Percentiles rank a stretch among this genome's conserved stretches.
phyloP scores from a whole-genome alignment of 2,888 invertebrate species.

The Alcis repandata region DNA sequence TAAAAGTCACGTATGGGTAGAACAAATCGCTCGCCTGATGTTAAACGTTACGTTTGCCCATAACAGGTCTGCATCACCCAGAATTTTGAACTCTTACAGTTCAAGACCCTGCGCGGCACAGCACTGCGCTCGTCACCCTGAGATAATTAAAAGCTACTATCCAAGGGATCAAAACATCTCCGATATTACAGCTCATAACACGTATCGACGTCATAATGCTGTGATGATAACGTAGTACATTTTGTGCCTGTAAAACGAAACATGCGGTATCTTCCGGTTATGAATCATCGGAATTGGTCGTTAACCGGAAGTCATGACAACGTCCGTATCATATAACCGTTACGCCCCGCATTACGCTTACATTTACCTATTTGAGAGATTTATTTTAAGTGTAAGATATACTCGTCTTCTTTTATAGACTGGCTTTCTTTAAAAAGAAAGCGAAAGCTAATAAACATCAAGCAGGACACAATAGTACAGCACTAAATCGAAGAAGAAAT shows the following conservation, averaged over 20 bases:
- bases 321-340: slow-evolving; percentile 1
- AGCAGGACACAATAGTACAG: too few species aligned
- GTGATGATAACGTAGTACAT: not conserved
- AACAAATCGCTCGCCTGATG: too few species aligned
- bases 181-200: not conserved
- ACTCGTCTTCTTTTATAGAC: not conserved
- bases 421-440: not conserved
- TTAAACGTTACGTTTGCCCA: too few species aligned
- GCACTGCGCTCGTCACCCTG: too few species aligned
- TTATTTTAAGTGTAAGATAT: not conserved
- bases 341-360: slow-evolving; percentile 1
- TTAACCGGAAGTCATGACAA: slow-evolving; percentile 22
- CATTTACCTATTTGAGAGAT: not conserved
- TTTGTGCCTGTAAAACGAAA: slow-evolving; percentile 14
- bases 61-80: too few species aligned
- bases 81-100: too few species aligned
- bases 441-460: too few species aligned
- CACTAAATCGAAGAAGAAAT: too few species aligned
- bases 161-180: too few species aligned
- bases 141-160: too few species aligned
- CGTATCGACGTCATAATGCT: not conserved
- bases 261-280: slow-evolving; percentile 28
- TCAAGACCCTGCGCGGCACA: too few species aligned
- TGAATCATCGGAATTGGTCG: slow-evolving; percentile 28
- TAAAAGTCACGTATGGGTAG: too few species aligned